Evolutionary conservation across 1,140 invertebrate genomes (phyloP).

Genomic region (Chlorops oryzae): DNA sequence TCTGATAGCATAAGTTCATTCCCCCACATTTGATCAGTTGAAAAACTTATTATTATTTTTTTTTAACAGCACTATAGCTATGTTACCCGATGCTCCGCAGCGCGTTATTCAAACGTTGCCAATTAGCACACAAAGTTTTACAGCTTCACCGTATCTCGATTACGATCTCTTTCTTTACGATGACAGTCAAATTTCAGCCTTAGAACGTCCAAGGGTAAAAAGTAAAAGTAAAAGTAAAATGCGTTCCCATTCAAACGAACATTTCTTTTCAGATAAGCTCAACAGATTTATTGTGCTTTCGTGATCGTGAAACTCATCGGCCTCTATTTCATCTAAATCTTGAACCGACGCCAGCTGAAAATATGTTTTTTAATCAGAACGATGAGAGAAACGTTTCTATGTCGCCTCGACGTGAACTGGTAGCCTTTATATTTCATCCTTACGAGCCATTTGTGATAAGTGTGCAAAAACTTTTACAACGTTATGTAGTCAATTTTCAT

Average conservation of each 20-base stretch:
- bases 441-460: constrained; percentile 94
- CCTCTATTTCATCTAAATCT: no score
- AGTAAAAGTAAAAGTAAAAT: constrained; percentile 88
- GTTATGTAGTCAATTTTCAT: constrained; percentile 95
- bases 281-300: constrained; percentile 82
- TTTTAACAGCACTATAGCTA: constrained; percentile 77
- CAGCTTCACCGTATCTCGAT: constrained; percentile 88
- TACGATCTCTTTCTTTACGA: constrained; percentile 91
- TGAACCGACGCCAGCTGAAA: no score
- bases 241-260: constrained; percentile 89
- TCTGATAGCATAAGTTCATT: no score
- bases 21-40: no score
- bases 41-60: no score
- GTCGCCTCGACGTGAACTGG: constrained; percentile 72
- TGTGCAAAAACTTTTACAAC: constrained; percentile 89
- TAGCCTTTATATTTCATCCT: constrained; percentile 98
- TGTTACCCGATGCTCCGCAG: constrained; percentile 84
- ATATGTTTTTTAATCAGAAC: no score
- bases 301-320: constrained; percentile 51
- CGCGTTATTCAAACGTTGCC: constrained; percentile 86
- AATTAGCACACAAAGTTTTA: constrained; percentile 91
- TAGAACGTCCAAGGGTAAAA: constrained; percentile 89
- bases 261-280: constrained; percentile 78
- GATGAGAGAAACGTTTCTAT: no score
- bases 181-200: constrained; percentile 91